phyloP scores from a whole-genome alignment of 2,888 invertebrate species.

The Yponomeuta sedellus region DNA sequence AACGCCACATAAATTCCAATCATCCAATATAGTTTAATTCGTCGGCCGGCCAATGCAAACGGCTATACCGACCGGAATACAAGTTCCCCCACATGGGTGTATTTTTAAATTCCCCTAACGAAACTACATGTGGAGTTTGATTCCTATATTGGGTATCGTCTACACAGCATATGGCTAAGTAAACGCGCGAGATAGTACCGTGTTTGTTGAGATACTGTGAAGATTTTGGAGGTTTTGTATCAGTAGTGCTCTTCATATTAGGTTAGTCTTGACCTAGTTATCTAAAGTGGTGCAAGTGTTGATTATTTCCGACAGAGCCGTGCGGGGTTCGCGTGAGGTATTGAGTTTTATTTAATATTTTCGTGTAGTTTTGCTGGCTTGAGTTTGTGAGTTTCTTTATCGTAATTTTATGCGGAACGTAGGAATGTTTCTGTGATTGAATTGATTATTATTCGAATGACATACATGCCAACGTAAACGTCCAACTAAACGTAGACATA shows the following conservation, averaged over 20 bases:
- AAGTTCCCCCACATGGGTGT: slow-evolving; percentile 64
- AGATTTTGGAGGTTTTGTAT: background rate
- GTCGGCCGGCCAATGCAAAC: slow-evolving; percentile 40
- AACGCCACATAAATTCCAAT: slow-evolving; percentile 59
- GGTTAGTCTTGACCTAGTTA: slow-evolving; percentile 8
- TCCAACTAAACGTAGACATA: too few relatives aligned
- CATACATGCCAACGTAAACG: too few relatives aligned
- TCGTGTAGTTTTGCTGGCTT: background rate
- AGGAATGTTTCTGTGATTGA: background rate
- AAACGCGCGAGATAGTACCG: background rate
- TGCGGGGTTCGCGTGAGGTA: slow-evolving; percentile 5
- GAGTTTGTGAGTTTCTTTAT: background rate
- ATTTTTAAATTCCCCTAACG: slow-evolving; percentile 54
- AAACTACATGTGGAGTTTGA: slow-evolving; percentile 51
- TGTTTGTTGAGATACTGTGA: background rate
- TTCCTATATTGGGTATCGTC: background rate
- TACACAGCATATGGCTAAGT: background rate
- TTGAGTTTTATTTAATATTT: background rate
- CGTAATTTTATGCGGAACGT: background rate
- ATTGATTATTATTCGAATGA: background rate
- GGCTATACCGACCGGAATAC: slow-evolving; percentile 30
- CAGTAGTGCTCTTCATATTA: background rate
- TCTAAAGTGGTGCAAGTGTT: background rate
- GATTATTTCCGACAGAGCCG: background rate
- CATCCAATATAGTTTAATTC: slow-evolving; percentile 38